Conservation (phyloP, 2,888 invertebrate genomes). For the Drepanosiphum platanoidis region DNA sequence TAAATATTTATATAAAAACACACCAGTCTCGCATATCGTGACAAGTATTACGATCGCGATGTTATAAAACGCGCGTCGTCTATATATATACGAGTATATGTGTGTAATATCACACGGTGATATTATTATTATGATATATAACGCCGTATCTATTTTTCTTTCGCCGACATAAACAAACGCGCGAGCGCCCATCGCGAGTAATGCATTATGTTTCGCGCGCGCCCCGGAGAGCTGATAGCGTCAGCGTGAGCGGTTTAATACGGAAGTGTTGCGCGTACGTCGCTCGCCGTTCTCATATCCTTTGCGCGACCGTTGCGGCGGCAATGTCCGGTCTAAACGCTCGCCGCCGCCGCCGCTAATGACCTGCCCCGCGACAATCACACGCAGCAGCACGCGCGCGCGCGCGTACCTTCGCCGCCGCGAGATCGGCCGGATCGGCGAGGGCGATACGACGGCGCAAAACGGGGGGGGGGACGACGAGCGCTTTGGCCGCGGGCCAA, state of each 20-base stretch:
- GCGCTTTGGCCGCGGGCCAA: constrained; percentile 24
- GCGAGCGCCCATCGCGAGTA: background rate
- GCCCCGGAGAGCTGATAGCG: constrained; percentile 4
- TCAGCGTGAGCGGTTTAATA: constrained; percentile 25
- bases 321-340: constrained; percentile 54
- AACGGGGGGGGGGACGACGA: background rate
- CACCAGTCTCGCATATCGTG: background rate
- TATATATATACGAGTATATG: no score
- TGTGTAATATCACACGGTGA: background rate
- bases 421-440: background rate
- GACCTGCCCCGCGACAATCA: constrained; percentile 32
- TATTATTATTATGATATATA: background rate
- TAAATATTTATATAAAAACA: background rate
- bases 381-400: constrained; percentile 6
- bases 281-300: constrained; percentile 41
- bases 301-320: constrained; percentile 9
- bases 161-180: constrained; percentile 12
- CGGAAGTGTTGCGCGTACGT: constrained; percentile 47
- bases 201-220: background rate
- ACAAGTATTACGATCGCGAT: background rate
- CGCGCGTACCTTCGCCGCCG: background rate
- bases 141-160: constrained; percentile 40
- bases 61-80: no score
- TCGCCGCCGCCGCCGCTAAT: constrained; percentile 11
- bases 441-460: background rate